phyloP scores from a whole-genome alignment of 2,113 vertebrate species.

The Clarias batrachus region DNA sequence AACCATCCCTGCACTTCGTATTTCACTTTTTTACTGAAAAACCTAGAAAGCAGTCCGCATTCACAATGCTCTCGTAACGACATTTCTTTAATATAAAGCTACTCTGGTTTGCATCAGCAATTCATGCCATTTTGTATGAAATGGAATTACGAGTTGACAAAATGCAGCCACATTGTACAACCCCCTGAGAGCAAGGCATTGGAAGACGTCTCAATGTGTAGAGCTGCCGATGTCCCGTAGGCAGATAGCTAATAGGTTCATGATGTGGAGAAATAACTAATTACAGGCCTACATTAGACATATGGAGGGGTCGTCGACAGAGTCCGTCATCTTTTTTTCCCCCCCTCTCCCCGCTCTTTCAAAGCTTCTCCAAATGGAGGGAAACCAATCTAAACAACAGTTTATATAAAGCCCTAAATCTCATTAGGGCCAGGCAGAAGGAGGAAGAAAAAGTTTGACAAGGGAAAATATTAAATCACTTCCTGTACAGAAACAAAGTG shows the following conservation, averaged over 20 bases:
- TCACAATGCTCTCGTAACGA: conserved; percentile 27
- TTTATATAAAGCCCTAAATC: conserved; percentile 64
- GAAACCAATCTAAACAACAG: conserved; percentile 64
- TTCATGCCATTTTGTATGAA: conserved; percentile 38
- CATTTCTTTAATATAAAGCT: conserved; percentile 1
- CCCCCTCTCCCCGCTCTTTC: conserved; percentile 42
- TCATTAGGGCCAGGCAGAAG: conserved; percentile 59
- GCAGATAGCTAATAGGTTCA: conserved; percentile 61
- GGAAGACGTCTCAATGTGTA: conserved; percentile 31
- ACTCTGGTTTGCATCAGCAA: conserved; percentile 28
- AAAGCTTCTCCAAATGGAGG: conserved; percentile 63
- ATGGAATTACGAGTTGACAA: conserved; percentile 20
- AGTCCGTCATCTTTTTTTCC: conserved; percentile 56
- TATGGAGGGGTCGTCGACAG: conserved; percentile 50
- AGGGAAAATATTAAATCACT: conserved; percentile 64
- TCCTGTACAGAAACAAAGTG: conserved; percentile 61
- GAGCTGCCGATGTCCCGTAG: conserved; percentile 49
- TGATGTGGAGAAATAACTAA: conserved; percentile 64
- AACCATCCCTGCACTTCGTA: conserved; percentile 33
- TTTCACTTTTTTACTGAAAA: conserved; percentile 27
- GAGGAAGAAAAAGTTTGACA: conserved; percentile 60
- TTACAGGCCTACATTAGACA: conserved; percentile 62
- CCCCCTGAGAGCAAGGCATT: conserved; percentile 16
- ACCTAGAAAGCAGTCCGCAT: conserved; percentile 1
- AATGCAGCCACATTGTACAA: conserved; percentile 23